These are phyloP conservation scores for Cydia fagiglandana DNA, from an alignment of 1,140 invertebrate genomes.

Conservation along the genomic window DNA sequence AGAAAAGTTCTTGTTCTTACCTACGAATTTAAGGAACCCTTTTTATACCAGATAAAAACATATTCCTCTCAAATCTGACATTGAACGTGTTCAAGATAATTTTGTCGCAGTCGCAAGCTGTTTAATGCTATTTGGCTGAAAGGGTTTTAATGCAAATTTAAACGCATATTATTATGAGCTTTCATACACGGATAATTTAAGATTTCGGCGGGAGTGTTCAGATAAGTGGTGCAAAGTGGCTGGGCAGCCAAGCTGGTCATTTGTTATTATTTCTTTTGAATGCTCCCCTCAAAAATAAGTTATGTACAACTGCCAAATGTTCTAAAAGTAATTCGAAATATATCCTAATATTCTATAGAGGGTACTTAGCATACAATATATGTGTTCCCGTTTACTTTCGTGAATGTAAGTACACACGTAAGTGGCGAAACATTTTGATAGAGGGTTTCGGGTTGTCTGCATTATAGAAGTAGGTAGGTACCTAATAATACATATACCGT, in stretches of 20 bases:
- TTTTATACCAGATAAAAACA: not conserved
- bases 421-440: too few relatives aligned
- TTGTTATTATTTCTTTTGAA: not conserved
- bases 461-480: too few relatives aligned
- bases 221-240: constrained; percentile 3
- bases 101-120: constrained; percentile 26
- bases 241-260: not conserved
- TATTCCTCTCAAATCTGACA: constrained; percentile 8
- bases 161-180: constrained; percentile 26
- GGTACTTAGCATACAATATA: too few relatives aligned
- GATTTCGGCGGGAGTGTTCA: not conserved
- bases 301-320: not conserved
- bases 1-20: too few relatives aligned
- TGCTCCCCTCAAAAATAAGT: not conserved
- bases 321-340: too few relatives aligned
- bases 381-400: too few relatives aligned
- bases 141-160: constrained; percentile 13
- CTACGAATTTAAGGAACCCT: not conserved
- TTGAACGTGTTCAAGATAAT: constrained; percentile 19
- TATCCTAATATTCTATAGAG: too few relatives aligned
- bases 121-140: constrained; percentile 31
- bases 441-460: too few relatives aligned
- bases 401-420: too few relatives aligned
- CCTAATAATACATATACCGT: too few relatives aligned
- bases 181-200: constrained; percentile 18